Percentiles rank a stretch among this genome's conserved stretches.
These are phyloP conservation scores for Lucilia cuprina DNA, from an alignment of 1,140 invertebrate species.

Conservation along the genomic window DNA sequence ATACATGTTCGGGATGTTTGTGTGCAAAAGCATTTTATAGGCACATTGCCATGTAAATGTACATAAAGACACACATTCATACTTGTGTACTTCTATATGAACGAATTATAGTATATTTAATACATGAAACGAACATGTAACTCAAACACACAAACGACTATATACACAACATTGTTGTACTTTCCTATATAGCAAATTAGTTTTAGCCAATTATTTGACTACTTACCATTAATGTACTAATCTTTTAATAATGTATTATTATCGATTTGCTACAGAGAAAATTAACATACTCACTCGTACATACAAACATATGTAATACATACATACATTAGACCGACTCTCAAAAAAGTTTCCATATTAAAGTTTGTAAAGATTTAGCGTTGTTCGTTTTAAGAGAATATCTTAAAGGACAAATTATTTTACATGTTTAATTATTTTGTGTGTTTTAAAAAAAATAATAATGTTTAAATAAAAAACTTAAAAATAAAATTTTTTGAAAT, in stretches of 20 bases:
- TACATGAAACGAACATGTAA: no score
- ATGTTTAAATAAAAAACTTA: no score
- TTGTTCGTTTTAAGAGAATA: no score
- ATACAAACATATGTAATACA: neutral
- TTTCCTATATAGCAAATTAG: neutral
- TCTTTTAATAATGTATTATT: constrained; percentile 8
- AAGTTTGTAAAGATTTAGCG: no score
- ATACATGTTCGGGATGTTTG: neutral
- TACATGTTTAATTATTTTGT: no score
- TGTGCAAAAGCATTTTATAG: neutral
- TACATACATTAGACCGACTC: neutral
- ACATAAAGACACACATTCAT: neutral
- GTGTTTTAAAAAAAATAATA: no score
- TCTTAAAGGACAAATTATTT: no score
- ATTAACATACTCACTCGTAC: neutral
- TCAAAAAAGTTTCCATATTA: no score
- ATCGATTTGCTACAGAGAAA: neutral
- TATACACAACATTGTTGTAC: neutral
- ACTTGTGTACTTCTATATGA: neutral
- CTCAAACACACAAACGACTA: no score
- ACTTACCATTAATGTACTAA: constrained; percentile 3
- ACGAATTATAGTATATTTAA: neutral
- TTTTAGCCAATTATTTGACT: constrained; percentile 17
- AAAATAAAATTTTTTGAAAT: no score
- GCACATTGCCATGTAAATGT: neutral